Conservation (phyloP, 1,140 invertebrate species). For the Bombus turneri region DNA sequence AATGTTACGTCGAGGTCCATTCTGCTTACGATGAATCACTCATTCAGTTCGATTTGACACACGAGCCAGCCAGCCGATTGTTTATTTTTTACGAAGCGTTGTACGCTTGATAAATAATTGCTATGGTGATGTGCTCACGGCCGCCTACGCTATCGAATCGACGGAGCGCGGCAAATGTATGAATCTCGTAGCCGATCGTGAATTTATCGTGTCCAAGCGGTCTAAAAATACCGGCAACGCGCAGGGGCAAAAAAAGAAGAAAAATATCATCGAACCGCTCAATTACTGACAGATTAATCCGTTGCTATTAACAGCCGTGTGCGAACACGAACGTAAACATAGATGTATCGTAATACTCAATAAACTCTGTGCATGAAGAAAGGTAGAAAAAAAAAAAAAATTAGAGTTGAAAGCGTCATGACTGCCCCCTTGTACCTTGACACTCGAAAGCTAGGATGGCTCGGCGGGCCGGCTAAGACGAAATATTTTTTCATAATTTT, state of each 20-base stretch:
- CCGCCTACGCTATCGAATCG: background rate
- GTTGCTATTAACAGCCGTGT: background rate
- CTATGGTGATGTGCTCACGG: conserved; percentile 17
- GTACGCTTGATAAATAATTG: conserved; percentile 23
- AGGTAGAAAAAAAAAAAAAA: conserved; percentile 37
- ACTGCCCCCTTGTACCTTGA: conserved; percentile 38
- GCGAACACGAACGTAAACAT: conserved; percentile 5
- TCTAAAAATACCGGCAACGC: conserved; percentile 12
- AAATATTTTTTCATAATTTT: conserved; percentile 26
- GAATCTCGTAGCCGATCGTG: background rate
- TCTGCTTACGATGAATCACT: conserved; percentile 42
- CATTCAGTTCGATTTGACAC: conserved; percentile 49
- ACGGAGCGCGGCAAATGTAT: conserved; percentile 40
- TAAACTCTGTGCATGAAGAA: background rate
- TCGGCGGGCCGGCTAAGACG: conserved; percentile 43
- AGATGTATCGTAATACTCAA: background rate
- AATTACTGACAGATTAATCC: background rate
- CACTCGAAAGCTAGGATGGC: conserved; percentile 29
- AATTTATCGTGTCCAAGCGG: background rate
- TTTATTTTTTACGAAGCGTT: conserved; percentile 26
- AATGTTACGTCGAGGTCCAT: conserved; percentile 36
- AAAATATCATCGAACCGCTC: background rate
- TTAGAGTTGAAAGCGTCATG: background rate
- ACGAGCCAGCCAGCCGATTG: background rate
- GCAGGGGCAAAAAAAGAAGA: background rate